Evolutionary conservation across 1,140 invertebrate genomes (phyloP), one percentile per base, ranked within the genome.

Genomic region (Bombus impatiens): DNA sequence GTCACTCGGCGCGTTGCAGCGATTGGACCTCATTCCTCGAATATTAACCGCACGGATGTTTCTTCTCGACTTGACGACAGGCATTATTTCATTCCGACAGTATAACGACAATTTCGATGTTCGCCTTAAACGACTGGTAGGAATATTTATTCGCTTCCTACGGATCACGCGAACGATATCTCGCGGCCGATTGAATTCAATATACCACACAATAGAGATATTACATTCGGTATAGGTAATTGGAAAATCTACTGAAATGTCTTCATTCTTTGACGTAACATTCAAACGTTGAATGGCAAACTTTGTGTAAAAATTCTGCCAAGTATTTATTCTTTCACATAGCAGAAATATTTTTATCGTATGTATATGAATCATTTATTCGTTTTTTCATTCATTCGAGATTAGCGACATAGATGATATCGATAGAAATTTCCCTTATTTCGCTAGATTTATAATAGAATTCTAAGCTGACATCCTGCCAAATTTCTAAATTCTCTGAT

Each of bases 31-130:
- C 84, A 71, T 87, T 90, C 83, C 88, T 42, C 82, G 82, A 82
- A 79, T 87, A 89, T 87, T 87, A 78, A 84, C 74, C 82, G 37
- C 57, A 70, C 75, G 72, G 37, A 71, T 87, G 83, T 89, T 84
- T 57, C 87, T 77, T 80, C 84, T 65, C 62, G 70, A 35, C 77
- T 84, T 79, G 86, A 89, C 84, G 84, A 85, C 87, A 86, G 78
- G 44, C 67, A 40, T 78, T 89, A 78, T 85, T 88, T 86, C 65
- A 37, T 71, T 57, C 75, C 70, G 53, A 83, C 65, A 28, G 75
- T 76, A n/a, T 40, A 59, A 84, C 82, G 67, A 82, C 81, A 68
- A 71, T 84, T 65, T 71, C 82, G 78, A 67, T 84, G 79, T 76
- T 88, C 83, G 65, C 65, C 59, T 68, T 68, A 57, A 47, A 75